These are phyloP conservation scores for Polymixis lichenea DNA, from an alignment of 2,888 invertebrate species.

Conservation along the genomic window DNA sequence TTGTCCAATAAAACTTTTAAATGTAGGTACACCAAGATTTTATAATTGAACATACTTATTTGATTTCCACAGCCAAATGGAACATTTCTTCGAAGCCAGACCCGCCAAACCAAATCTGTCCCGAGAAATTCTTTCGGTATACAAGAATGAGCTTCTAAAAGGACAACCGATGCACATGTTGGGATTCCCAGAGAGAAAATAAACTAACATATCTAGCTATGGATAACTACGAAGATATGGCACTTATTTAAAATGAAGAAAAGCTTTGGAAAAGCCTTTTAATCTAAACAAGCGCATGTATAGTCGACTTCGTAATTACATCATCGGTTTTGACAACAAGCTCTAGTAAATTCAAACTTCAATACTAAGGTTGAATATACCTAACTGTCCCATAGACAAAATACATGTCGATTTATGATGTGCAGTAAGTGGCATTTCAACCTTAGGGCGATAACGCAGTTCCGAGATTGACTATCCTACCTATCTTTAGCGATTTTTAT, in stretches of 20 bases:
- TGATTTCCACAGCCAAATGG: constrained; percentile 81
- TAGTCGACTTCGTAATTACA: not conserved
- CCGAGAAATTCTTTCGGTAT: constrained; percentile 86
- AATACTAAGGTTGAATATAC: not conserved
- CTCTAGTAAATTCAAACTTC: not conserved
- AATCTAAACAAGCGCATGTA: constrained; percentile 1
- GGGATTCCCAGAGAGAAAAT: constrained; percentile 80
- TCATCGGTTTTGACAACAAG: not conserved
- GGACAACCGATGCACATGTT: constrained; percentile 83
- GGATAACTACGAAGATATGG: constrained; percentile 58
- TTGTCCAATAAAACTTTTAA: not conserved
- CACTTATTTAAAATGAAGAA: constrained; percentile 20
- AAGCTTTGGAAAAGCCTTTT: constrained; percentile 20
- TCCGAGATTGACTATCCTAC: not conserved
- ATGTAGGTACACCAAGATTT: not conserved
- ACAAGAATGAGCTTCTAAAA: constrained; percentile 88
- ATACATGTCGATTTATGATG: not conserved
- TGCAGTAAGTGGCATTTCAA: not conserved
- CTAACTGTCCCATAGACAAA: not conserved
- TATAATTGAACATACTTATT: not conserved
- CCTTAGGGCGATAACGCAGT: not conserved
- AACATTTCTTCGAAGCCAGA: constrained; percentile 88
- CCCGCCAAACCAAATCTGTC: constrained; percentile 87
- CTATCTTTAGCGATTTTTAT: not conserved
- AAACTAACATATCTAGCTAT: constrained; percentile 59